Evolutionary conservation across 2,888 invertebrate species (phyloP).

Genomic region (Herminia tarsipennalis): DNA sequence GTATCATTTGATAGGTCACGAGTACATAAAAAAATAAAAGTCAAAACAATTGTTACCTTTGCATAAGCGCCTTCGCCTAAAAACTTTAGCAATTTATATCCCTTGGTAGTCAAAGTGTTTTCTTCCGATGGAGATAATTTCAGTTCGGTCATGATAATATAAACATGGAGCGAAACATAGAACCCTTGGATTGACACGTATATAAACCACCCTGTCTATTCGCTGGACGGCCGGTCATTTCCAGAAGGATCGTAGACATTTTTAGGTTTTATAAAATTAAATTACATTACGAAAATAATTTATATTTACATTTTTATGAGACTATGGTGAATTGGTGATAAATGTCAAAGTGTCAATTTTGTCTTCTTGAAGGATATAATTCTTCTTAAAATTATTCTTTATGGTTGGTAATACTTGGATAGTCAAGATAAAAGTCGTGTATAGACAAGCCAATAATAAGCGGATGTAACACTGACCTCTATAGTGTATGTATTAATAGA

Average conservation of each 20-base stretch:
- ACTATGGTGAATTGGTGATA: slow-evolving; percentile 43
- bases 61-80: slow-evolving; percentile 93
- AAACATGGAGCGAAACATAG: slow-evolving; percentile 50
- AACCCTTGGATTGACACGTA: slow-evolving; percentile 46
- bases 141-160: slow-evolving; percentile 76
- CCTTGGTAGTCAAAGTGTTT: slow-evolving; percentile 78
- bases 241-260: slow-evolving; percentile 62
- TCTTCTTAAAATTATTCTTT: slow-evolving; percentile 19
- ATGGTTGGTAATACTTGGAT: slow-evolving; percentile 4
- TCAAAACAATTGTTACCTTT: slow-evolving; percentile 82
- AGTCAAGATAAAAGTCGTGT: background rate
- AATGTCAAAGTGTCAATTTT: slow-evolving; percentile 32
- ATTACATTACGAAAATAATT: slow-evolving; percentile 34
- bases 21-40: background rate
- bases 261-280: slow-evolving; percentile 51
- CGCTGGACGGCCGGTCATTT: slow-evolving; percentile 49
- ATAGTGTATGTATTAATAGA: no score
- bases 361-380: slow-evolving; percentile 29
- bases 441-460: no score
- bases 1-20: no score
- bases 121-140: slow-evolving; percentile 78
- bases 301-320: slow-evolving; percentile 44
- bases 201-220: slow-evolving; percentile 44
- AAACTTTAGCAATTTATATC: slow-evolving; percentile 87
- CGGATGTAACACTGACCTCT: no score